Evolutionary conservation across 2,113 vertebrate species (phyloP).

Genomic region (Pelodiscus sinensis): DNA sequence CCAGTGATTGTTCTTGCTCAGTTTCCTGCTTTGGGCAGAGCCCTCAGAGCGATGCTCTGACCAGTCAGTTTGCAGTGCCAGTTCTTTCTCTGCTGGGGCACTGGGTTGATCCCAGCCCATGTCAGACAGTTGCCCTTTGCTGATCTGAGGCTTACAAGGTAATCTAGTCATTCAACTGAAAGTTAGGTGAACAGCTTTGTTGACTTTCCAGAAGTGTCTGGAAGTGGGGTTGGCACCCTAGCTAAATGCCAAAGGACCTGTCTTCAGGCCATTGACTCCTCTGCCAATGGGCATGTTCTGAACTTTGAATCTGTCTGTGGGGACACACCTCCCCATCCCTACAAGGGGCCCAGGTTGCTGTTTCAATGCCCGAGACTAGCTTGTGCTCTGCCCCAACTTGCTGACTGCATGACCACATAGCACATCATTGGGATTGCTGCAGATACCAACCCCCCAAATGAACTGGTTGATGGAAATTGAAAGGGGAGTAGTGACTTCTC

Average conservation of each 20-base stretch:
- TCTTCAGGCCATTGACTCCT: neutral
- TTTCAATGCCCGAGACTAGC: neutral
- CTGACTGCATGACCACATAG: neutral
- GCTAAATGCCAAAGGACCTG: neutral
- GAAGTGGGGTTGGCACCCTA: neutral
- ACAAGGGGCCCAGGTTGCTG: neutral
- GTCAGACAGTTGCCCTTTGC: neutral
- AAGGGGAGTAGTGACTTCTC: neutral
- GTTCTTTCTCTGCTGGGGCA: neutral
- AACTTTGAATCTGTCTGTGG: neutral
- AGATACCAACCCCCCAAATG: neutral
- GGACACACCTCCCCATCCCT: neutral
- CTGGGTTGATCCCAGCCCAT: neutral
- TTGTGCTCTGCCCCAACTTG: neutral
- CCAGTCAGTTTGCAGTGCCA: fast-evolving
- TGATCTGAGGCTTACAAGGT: too few relatives aligned
- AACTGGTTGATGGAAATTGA: neutral
- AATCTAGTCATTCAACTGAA: neutral
- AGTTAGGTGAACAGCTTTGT: neutral
- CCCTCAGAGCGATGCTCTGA: neutral
- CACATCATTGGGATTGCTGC: neutral
- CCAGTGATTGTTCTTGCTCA: neutral
- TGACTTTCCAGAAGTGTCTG: too few relatives aligned
- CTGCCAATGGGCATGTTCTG: neutral
- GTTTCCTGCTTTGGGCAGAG: neutral